Evolutionary conservation across 2,888 invertebrate species (phyloP).

Genomic region (Cheilosia vulpina): DNA sequence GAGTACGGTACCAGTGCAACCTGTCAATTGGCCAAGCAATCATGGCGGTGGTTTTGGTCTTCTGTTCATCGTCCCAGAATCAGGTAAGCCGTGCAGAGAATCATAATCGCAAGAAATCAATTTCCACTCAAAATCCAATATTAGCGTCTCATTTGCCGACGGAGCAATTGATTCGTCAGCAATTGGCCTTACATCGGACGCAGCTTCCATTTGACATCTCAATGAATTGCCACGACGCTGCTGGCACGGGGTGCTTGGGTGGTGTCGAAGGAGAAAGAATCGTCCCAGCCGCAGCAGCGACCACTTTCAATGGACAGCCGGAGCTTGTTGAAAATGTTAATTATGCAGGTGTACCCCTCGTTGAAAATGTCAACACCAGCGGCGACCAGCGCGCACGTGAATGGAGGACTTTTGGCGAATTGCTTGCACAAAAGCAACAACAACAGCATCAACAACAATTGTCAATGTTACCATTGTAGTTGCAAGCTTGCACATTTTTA

Average conservation of each 20-base stretch:
- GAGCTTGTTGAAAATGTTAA: slow-evolving; percentile 52
- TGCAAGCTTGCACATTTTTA: slow-evolving; percentile 34
- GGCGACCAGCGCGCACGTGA: slow-evolving; percentile 2
- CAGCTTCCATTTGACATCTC: slow-evolving; percentile 61
- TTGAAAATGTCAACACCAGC: slow-evolving; percentile 51
- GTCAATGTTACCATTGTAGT: slow-evolving; percentile 37
- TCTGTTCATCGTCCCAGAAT: slow-evolving; percentile 55
- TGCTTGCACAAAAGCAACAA: slow-evolving; percentile 39
- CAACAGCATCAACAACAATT: slow-evolving; percentile 41
- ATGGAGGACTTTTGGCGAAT: slow-evolving; percentile 35
- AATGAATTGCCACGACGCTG: slow-evolving; percentile 45
- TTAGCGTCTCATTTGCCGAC: slow-evolving; percentile 68
- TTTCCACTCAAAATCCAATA: slow-evolving; percentile 63
- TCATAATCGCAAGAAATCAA: slow-evolving; percentile 33
- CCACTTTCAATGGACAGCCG: slow-evolving; percentile 19
- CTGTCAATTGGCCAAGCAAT: slow-evolving; percentile 39
- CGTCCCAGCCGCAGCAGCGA: slow-evolving; percentile 3
- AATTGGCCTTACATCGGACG: slow-evolving; percentile 53
- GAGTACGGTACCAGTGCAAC: slow-evolving; percentile 1
- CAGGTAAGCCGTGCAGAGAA: slow-evolving; percentile 39
- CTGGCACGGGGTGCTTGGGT: not conserved
- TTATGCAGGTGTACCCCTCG: slow-evolving; percentile 57
- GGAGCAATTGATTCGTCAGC: slow-evolving; percentile 68
- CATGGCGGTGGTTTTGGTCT: slow-evolving; percentile 47
- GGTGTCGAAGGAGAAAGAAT: not conserved